phyloP scores from a whole-genome alignment of 2,113 vertebrate genomes.

The Prunella himalayana region DNA sequence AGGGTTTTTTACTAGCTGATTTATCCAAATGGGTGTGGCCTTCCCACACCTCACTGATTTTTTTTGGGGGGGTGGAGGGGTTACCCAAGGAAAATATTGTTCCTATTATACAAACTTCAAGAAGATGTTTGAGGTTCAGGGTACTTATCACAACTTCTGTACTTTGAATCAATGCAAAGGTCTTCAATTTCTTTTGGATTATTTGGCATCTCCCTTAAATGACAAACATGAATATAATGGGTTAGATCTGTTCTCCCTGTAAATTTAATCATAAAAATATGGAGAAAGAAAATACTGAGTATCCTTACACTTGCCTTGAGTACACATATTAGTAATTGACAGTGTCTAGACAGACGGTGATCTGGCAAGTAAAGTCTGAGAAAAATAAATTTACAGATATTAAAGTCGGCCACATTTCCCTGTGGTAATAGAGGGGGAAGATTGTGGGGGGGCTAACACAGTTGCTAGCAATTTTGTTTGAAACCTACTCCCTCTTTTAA shows the following conservation, averaged over 20 bases:
- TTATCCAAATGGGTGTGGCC: neutral
- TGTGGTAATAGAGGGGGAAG: neutral
- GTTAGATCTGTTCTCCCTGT: neutral
- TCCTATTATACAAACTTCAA: neutral
- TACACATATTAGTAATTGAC: neutral
- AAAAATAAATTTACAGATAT: neutral
- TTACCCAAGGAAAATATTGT: neutral
- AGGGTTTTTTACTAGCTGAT: neutral
- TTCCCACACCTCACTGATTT: neutral
- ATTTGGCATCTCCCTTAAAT: neutral
- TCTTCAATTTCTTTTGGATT: neutral
- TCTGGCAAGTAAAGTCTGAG: slow-evolving; percentile 1
- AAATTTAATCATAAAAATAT: neutral
- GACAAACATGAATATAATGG: neutral
- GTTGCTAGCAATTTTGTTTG: neutral
- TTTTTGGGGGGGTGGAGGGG: fast-evolving
- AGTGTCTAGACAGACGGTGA: neutral
- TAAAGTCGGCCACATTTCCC: neutral
- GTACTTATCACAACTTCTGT: neutral
- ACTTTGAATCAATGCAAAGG: neutral
- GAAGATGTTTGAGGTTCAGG: neutral
- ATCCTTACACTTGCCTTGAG: neutral
- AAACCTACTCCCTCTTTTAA: neutral
- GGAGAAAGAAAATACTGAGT: neutral
- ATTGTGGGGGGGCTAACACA: neutral